Conservation (phyloP, 2,113 vertebrate species). For the Hystrix brachyura region DNA sequence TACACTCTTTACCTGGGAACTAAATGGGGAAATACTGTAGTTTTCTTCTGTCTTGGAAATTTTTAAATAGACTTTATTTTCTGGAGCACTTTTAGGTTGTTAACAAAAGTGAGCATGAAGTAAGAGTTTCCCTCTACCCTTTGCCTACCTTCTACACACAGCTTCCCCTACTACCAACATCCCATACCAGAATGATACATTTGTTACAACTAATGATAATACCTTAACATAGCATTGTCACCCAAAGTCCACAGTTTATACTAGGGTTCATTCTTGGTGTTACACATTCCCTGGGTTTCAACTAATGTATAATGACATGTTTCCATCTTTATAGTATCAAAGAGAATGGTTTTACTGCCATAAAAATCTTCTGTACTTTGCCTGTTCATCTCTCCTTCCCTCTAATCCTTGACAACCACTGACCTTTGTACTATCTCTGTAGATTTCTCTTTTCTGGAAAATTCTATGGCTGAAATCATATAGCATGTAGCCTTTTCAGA, state of each 20-base stretch:
- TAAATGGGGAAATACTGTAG: not conserved
- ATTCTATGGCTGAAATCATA: not conserved
- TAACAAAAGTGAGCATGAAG: not conserved
- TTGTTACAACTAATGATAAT: not conserved
- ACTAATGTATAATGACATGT: not conserved
- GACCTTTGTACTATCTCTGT: not conserved
- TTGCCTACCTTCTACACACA: accelerated
- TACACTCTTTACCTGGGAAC: constrained; percentile 44
- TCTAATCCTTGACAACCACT: too few species aligned
- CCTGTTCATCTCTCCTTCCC: not conserved
- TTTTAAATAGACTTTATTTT: not conserved
- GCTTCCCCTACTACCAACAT: not conserved
- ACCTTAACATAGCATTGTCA: not conserved
- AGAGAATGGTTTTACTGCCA: not conserved
- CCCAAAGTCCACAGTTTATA: not conserved
- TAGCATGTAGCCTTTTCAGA: not conserved
- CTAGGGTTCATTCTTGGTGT: not conserved
- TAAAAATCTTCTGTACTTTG: not conserved
- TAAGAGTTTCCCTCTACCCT: not conserved
- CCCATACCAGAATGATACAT: not conserved
- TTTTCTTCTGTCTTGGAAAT: constrained; percentile 17
- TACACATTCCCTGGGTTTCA: not conserved
- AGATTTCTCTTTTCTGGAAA: not conserved
- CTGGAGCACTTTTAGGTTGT: constrained; percentile 9
- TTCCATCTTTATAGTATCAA: not conserved